Evolutionary conservation across 1,140 invertebrate genomes (phyloP), one percentile per base, ranked within the genome.

Genomic region (Heliconius himera): DNA sequence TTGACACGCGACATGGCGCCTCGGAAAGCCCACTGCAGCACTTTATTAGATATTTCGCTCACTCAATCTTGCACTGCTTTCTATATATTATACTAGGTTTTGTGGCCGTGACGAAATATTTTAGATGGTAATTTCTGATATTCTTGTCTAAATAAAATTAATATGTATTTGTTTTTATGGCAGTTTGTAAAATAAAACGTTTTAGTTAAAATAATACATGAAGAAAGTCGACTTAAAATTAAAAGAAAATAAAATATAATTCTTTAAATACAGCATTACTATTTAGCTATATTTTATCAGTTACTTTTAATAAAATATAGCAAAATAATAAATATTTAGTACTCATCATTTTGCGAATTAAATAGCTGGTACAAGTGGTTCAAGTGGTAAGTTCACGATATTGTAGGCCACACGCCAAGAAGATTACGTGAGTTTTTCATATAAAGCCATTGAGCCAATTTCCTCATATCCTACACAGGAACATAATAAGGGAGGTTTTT

Each of bases 361-460:
- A 71, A 71, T 3, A 13, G 20, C 33, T 36, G 11, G 18, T 38
- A 71, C 33, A 38, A 38, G 33, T 38, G 70, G 80, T 77, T 82
- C 85, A 83, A 85, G 82, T 84, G 85, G 83, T 89, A 87, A 90
- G 85, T 90, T 86, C 86, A 87, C 86, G 86, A 90, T 92, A 92
- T 90, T 90, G 89, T 89, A 84, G 85, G 85, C 84, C 85, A 90
- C 85, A 90, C 85, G 85, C 87, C 78, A 78, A 85, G 85, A 89
- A 93, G 87, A 94, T 94, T 94, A 94, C 90, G 88, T 76, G 88
- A 93, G 87, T 92, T 94, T 94, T 93, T 94, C 89, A 93, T 94
- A 94, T 90, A 91, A 92, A 90, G 89, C 92, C 88, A 94, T 94
- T 92, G 89, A 92, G 89, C 91, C 93, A 94, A 94, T 94, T 94